Conservation (phyloP, 2,113 vertebrate species). For the Otolemur garnettii region DNA sequence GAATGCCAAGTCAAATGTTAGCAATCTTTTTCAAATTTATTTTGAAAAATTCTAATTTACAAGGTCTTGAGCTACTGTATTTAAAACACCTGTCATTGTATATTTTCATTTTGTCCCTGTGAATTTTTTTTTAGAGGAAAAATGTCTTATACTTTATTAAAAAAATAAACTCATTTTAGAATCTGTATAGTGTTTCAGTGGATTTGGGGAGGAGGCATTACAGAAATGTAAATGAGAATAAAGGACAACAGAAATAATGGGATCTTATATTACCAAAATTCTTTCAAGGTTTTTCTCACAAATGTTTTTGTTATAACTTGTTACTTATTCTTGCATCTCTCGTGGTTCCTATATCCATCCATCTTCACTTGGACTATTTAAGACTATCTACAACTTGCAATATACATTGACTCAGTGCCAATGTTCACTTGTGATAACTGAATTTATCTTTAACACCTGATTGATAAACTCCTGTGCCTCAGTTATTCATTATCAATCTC, state of each 20-base stretch:
- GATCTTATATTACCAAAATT: not conserved
- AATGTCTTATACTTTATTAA: not conserved
- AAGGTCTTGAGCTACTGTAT: not conserved
- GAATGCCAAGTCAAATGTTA: constrained; percentile 42
- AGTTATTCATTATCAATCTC: not conserved
- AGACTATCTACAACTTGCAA: not conserved
- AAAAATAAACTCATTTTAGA: not conserved
- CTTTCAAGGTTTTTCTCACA: not conserved
- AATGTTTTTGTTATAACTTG: not conserved
- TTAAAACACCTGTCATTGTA: not conserved
- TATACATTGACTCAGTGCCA: not conserved
- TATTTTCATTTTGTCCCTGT: constrained; percentile 13
- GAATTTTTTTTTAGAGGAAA: not conserved
- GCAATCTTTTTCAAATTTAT: constrained; percentile 36
- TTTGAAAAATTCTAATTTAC: constrained; percentile 48
- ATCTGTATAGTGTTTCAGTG: not conserved
- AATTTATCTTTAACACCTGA: not conserved
- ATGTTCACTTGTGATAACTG: not conserved
- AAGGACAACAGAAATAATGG: not conserved
- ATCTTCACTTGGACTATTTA: not conserved
- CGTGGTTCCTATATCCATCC: not conserved
- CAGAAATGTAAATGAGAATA: not conserved
- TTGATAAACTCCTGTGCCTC: not conserved
- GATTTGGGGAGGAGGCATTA: not conserved
- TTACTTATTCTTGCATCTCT: not conserved